Percentiles rank a stretch among this genome's conserved stretches.
Evolutionary conservation across 2,888 invertebrate species (phyloP).

Genomic region (Zootermopsis nevadensis): DNA sequence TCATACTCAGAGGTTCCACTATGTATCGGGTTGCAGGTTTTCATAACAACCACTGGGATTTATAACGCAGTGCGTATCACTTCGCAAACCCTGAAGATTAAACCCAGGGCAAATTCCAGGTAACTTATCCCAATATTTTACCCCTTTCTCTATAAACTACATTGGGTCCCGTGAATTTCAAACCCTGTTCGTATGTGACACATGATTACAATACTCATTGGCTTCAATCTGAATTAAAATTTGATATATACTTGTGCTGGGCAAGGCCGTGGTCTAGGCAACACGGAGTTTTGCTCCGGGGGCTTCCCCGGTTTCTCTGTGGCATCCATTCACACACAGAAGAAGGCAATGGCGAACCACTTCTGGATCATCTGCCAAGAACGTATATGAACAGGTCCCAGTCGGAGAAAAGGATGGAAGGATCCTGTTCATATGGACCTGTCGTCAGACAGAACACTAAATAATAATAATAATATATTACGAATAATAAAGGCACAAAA

Average conservation of each 20-base stretch:
- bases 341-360: no score
- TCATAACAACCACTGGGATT: constrained; percentile 16
- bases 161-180: background rate
- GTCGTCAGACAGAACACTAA: no score
- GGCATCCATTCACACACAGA: no score
- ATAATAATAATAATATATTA: no score
- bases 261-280: no score
- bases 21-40: background rate
- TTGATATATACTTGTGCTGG: background rate
- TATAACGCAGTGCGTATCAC: constrained; percentile 1
- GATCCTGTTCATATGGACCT: no score
- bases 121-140: background rate
- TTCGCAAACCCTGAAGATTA: constrained; percentile 22
- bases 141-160: background rate
- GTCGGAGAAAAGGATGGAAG: no score
- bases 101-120: background rate
- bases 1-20: background rate
- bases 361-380: no score
- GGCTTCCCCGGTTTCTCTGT: no score
- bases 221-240: background rate
- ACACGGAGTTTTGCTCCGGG: no score
- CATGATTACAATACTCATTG: background rate
- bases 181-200: background rate
- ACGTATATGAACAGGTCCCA: no score
- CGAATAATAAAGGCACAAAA: no score